Evolutionary conservation across 2,797 vertebrate species (phyloP).

Genomic region (Xiphophorus birchmanni): DNA sequence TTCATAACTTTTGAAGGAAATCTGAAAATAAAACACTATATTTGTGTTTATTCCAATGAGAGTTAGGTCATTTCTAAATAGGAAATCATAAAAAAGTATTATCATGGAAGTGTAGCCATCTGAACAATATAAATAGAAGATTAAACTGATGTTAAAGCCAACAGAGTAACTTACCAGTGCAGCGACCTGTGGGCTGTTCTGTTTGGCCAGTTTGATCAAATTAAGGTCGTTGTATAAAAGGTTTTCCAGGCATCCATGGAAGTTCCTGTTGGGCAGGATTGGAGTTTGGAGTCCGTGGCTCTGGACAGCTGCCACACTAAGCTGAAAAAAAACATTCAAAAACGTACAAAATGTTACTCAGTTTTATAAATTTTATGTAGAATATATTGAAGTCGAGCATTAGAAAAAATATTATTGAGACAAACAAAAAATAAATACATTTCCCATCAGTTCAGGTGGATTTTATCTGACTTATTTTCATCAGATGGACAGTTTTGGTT

Average conservation of each 20-base stretch:
- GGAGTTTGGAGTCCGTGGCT: conserved; percentile 87
- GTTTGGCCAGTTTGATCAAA: conserved; percentile 91
- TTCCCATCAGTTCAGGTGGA: not conserved
- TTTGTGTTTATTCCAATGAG: not conserved
- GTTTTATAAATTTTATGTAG: not conserved
- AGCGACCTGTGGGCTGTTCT: conserved; percentile 90
- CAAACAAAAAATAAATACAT: not conserved
- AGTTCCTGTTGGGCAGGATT: conserved; percentile 92
- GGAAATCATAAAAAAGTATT: not conserved
- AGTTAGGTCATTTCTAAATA: not conserved
- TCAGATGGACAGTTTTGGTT: not conserved
- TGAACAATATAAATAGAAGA: not conserved
- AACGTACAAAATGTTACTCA: not conserved
- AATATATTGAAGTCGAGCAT: not conserved
- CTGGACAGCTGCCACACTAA: conserved; percentile 91
- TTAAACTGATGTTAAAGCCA: not conserved
- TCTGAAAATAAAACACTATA: not conserved
- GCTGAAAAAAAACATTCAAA: conserved; percentile 78
- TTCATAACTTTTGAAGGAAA: not conserved
- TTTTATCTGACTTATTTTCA: not conserved
- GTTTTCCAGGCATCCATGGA: conserved; percentile 95
- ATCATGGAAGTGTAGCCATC: not conserved
- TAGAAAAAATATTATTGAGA: not conserved
- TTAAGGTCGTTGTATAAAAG: conserved; percentile 92
- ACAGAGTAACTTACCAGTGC: conserved; percentile 83